Evolutionary conservation across 2,113 vertebrate genomes (phyloP).

Genomic region (Xiphophorus maculatus): DNA sequence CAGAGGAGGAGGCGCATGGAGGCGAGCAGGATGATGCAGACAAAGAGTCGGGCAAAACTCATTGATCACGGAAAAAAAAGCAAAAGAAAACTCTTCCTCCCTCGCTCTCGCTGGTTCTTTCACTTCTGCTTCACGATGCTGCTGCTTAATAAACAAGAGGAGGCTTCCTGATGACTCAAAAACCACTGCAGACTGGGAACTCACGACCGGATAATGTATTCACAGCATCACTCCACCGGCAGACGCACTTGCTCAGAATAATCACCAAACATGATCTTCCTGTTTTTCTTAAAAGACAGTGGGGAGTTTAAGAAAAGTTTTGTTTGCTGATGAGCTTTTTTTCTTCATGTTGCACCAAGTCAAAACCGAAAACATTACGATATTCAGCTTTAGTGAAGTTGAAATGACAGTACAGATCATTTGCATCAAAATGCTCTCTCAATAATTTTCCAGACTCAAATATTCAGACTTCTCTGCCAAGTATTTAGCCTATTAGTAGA

Average conservation of each 20-base stretch:
- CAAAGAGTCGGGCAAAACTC: conserved; percentile 52
- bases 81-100: conserved; percentile 40
- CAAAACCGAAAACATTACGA: conserved; percentile 8
- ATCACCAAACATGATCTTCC: neutral
- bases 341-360: conserved; percentile 27
- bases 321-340: neutral
- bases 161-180: conserved; percentile 59
- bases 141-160: conserved; percentile 42
- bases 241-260: neutral
- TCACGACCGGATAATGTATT: conserved; percentile 29
- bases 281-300: neutral
- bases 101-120: conserved; percentile 48
- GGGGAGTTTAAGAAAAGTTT: neutral
- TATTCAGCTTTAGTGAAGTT: neutral
- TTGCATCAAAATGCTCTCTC: neutral
- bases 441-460: neutral
- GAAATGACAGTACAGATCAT: conserved; percentile 7
- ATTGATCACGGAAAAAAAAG: conserved; percentile 43
- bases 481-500: neutral
- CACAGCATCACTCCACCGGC: conserved; percentile 23
- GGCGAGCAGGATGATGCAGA: conserved; percentile 51
- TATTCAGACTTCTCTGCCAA: neutral
- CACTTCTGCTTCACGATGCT: conserved; percentile 34
- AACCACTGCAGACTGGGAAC: conserved; percentile 23
- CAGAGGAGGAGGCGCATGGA: conserved; percentile 46